Evolutionary conservation across 2,113 vertebrate species (phyloP).

Genomic region (Indri indri): DNA sequence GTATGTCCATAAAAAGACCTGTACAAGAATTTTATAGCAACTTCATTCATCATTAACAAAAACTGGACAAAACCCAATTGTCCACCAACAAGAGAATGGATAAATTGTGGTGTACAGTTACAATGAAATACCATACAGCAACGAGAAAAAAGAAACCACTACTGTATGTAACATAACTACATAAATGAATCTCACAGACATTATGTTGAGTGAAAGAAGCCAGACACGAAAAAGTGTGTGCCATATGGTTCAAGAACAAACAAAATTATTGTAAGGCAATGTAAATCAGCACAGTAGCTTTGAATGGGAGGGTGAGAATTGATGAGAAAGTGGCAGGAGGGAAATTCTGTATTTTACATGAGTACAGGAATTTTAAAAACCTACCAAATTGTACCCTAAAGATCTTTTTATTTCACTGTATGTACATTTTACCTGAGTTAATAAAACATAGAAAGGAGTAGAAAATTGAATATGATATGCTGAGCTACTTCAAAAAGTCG

Average conservation of each 20-base stretch:
- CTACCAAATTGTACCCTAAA: not conserved
- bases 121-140: too few relatives aligned
- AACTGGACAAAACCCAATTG: too few relatives aligned
- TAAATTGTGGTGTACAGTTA: too few relatives aligned
- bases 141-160: too few relatives aligned
- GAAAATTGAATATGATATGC: not conserved
- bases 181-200: too few relatives aligned
- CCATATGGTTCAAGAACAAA: not conserved
- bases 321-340: not conserved
- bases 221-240: not conserved
- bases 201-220: not conserved
- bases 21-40: too few relatives aligned
- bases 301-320: not conserved
- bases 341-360: not conserved
- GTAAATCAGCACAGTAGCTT: not conserved
- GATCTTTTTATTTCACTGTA: not conserved
- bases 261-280: not conserved
- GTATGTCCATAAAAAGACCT: too few relatives aligned
- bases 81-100: too few relatives aligned
- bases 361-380: not conserved
- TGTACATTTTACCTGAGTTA: not conserved
- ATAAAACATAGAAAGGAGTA: slow-evolving; percentile 39
- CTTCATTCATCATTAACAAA: too few relatives aligned
- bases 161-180: too few relatives aligned
- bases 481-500: not conserved